Percentiles rank a stretch among this genome's conserved stretches.
These are phyloP conservation scores for Cynaeus angustus DNA, from an alignment of 2,888 invertebrate species.

Conservation along the genomic window DNA sequence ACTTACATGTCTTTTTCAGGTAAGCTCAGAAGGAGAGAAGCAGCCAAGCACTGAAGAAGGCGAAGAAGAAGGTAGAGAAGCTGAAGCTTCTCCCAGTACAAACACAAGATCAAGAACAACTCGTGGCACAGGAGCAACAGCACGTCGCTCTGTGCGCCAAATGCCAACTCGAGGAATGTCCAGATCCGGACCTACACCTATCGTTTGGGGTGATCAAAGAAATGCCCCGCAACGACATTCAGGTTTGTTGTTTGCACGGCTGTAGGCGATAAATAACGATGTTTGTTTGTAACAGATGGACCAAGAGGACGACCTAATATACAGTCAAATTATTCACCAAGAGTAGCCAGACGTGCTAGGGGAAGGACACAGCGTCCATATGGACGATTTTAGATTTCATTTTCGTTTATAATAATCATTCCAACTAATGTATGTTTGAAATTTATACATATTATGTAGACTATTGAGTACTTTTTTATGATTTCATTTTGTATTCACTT, in stretches of 20 bases:
- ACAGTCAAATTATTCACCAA: constrained; percentile 60
- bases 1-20: constrained; percentile 60
- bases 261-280: background rate
- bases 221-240: constrained; percentile 55
- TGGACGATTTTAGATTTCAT: constrained; percentile 55
- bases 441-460: constrained; percentile 29
- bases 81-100: constrained; percentile 82
- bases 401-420: constrained; percentile 19
- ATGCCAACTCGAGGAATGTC: constrained; percentile 59
- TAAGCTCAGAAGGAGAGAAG: constrained; percentile 79
- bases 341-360: constrained; percentile 64
- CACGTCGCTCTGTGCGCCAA: constrained; percentile 57
- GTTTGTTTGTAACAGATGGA: constrained; percentile 52
- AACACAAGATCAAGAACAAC: constrained; percentile 72
- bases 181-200: constrained; percentile 76
- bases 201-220: constrained; percentile 75
- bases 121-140: constrained; percentile 64
- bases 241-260: constrained; percentile 50
- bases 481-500: constrained; percentile 29
- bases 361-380: constrained; percentile 65
- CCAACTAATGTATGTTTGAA: constrained; percentile 16
- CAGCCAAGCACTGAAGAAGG: constrained; percentile 71
- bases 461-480: constrained; percentile 10
- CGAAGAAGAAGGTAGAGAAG: constrained; percentile 85
- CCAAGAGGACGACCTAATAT: constrained; percentile 54